A percentile compares a stretch with the other conserved stretches of the same genome.
These are phyloP conservation scores for Apocheima hispidaria DNA, from an alignment of 2,888 invertebrate genomes.

Conservation along the genomic window DNA sequence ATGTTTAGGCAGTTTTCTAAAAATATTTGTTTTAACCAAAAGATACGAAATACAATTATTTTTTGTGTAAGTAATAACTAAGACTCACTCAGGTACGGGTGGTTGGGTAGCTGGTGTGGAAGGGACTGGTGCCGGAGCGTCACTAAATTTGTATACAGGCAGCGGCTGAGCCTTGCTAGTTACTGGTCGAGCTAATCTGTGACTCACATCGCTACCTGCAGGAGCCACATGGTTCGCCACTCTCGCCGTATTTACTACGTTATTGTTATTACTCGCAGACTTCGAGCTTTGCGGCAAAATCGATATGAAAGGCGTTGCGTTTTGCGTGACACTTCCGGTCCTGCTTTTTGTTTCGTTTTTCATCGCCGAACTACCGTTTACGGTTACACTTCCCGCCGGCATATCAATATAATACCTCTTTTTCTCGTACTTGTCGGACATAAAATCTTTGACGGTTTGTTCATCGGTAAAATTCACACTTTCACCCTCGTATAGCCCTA, in stretches of 20 bases:
- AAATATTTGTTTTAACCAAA: neutral
- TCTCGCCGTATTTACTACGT: constrained; percentile 63
- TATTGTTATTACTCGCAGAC: constrained; percentile 62
- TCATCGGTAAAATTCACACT: constrained; percentile 93
- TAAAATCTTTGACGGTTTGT: constrained; percentile 95
- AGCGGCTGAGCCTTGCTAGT: constrained; percentile 64
- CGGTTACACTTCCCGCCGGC: constrained; percentile 55
- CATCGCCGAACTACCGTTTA: constrained; percentile 67
- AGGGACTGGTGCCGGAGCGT: constrained; percentile 43
- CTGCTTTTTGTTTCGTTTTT: constrained; percentile 72
- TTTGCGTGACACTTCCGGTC: constrained; percentile 60
- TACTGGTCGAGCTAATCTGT: constrained; percentile 71
- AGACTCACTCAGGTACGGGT: constrained; percentile 78
- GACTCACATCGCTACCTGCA: constrained; percentile 61
- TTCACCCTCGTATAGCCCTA: constrained; percentile 94
- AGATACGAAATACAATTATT: neutral
- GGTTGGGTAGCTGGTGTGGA: constrained; percentile 41
- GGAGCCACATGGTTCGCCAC: constrained; percentile 64
- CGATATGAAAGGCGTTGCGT: constrained; percentile 71
- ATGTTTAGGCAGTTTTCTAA: neutral
- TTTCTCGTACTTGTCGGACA: constrained; percentile 97
- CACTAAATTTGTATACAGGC: constrained; percentile 53
- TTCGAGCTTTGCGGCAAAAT: constrained; percentile 70
- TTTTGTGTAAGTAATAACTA: constrained; percentile 1
- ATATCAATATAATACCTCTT: constrained; percentile 89